phyloP scores from a whole-genome alignment of 2,113 vertebrate species.

The Elephas maximus region DNA sequence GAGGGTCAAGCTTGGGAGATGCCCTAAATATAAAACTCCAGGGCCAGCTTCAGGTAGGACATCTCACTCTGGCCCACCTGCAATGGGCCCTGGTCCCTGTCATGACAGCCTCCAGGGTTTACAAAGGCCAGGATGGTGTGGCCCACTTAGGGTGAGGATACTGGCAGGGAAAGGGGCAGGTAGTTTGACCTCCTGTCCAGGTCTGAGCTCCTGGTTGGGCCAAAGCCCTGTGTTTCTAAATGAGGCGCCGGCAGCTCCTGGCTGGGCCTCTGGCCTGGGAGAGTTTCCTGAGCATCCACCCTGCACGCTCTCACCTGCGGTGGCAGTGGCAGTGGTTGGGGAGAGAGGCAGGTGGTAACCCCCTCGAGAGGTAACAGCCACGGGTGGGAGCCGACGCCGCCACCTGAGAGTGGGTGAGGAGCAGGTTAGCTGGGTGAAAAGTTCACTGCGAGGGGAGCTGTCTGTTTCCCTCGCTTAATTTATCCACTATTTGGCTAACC shows the following conservation, averaged over 20 bases:
- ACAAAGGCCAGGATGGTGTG: accelerated
- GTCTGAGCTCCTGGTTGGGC: not conserved
- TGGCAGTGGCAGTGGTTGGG: not conserved
- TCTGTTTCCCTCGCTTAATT: slow-evolving; percentile 94
- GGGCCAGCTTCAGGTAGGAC: not conserved
- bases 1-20: not conserved
- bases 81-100: accelerated
- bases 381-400: slow-evolving; percentile 65
- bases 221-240: not conserved
- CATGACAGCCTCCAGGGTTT: too few relatives aligned
- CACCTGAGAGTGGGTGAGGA: slow-evolving; percentile 86
- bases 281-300: not conserved
- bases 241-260: accelerated
- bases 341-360: slow-evolving; percentile 72
- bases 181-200: not conserved
- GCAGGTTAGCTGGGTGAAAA: slow-evolving; percentile 92
- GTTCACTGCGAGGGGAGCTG: slow-evolving; percentile 93
- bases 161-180: accelerated
- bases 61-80: not conserved
- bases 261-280: accelerated
- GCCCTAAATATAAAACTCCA: not conserved
- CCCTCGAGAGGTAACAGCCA: slow-evolving; percentile 51
- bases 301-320: not conserved
- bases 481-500: slow-evolving; percentile 99
- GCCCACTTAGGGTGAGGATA: accelerated